Evolutionary conservation across 2,888 invertebrate genomes (phyloP).

Genomic region (Monoplex corrugatus): DNA sequence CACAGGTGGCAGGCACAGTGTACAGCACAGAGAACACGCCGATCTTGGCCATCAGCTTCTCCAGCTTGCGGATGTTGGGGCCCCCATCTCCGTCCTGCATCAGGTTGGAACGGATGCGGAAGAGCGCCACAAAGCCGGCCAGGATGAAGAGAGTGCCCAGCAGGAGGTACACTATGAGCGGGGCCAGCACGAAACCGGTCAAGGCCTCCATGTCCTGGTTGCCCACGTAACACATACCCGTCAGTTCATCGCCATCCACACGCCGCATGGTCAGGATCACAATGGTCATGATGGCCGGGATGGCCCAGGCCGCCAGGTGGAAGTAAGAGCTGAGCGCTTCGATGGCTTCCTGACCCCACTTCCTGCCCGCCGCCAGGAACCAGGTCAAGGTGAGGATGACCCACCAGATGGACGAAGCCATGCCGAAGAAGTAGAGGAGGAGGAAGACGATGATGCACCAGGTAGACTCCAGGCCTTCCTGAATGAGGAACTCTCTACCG

Average conservation of each 20-base stretch:
- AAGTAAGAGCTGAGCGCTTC: slow-evolving; percentile 81
- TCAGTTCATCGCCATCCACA: slow-evolving; percentile 86
- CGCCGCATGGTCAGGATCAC: slow-evolving; percentile 80
- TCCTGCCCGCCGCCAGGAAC: slow-evolving; percentile 81
- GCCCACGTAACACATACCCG: slow-evolving; percentile 93
- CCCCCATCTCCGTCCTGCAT: slow-evolving; percentile 83
- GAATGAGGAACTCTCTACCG: slow-evolving; percentile 82
- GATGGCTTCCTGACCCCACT: slow-evolving; percentile 82
- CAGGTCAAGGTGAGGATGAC: slow-evolving; percentile 82
- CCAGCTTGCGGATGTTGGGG: slow-evolving; percentile 85
- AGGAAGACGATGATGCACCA: slow-evolving; percentile 89
- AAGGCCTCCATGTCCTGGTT: slow-evolving; percentile 92
- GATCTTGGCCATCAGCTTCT: slow-evolving; percentile 86
- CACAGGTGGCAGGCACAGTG: slow-evolving; percentile 83
- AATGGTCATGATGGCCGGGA: slow-evolving; percentile 81
- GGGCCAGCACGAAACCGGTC: slow-evolving; percentile 90
- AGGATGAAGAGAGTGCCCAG: slow-evolving; percentile 81
- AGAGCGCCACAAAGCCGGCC: slow-evolving; percentile 81
- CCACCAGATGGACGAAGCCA: slow-evolving; percentile 89
- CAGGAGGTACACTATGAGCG: slow-evolving; percentile 78
- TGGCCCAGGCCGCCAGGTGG: slow-evolving; percentile 82
- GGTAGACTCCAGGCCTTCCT: slow-evolving; percentile 83
- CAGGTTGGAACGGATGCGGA: slow-evolving; percentile 80
- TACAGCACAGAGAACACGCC: slow-evolving; percentile 82
- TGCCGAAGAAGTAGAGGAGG: slow-evolving; percentile 89